Base-by-base conservation (phyloP, 2,888 invertebrate genomes). In the Nebria brevicollis region DNA sequence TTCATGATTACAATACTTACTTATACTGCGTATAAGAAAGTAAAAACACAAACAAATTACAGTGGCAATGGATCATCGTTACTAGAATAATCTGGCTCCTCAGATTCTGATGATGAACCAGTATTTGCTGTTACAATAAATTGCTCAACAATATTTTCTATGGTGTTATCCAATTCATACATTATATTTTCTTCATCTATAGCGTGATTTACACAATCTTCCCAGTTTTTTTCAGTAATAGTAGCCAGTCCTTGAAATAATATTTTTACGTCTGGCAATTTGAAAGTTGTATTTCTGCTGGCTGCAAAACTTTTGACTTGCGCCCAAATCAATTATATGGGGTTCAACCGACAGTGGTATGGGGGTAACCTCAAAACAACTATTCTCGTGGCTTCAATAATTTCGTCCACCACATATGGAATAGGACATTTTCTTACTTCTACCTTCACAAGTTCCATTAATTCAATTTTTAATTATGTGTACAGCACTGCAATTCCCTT, bases 401-500 rank as follows among this genome's bases (percentile, higher is more conserved):
- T 66, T 76, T 74, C 74, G 7, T 74, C 74, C 43, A 74, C 25
- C 66, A 66, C 66, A 15, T 68, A 66, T 34, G 77, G 77, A 41
- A 77, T 26, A 34, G 68, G 68, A 68, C 11, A 5, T 15, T 20
- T 68, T 20, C 11, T 77, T 68, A 77, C 66, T 11, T 66, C 26
- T 8, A 66, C 41, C 54, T 66, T 66, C 13, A 13, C 66, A 34
- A 77, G 10, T 20, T 77, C 77, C 41, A 66, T 65, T 66, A 77
- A 66, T 77, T 77, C n/a, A 34, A 66, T 20, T 68, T 77, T 66
- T 66, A 66, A 41, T 42, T 68, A 41, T 1, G 65, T 6, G n/a
- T 68, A 68, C 25, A 26, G 26, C 64, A 64, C 75, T 64, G 43
- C 65, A 15, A 20, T 6, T 54, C 64, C 75, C 54, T 77, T 66